Evolutionary conservation across 64 coral and sea anemone species (phyloP), one percentile per base, ranked within the genome.

Genomic region (Actinia equina): DNA sequence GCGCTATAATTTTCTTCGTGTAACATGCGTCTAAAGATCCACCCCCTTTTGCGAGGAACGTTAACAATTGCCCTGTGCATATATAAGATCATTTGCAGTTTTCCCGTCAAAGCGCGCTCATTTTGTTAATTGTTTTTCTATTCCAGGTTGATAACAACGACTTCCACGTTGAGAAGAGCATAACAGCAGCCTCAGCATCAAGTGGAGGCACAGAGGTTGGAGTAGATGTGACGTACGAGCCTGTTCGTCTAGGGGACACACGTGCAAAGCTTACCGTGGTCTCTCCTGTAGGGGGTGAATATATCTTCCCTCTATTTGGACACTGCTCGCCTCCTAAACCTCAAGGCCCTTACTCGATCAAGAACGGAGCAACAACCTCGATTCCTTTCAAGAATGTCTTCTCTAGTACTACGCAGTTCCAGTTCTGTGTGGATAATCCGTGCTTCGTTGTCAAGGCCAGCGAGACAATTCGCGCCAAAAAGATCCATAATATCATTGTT

Each of bases 321-420:
- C 93, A 95, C 82, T 94, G 93, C 59, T 83, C 89, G 1, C 90
- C 93, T 18, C 96, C 96, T 14, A 99, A 99, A 52, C 96, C 96
- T n/a, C 96, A 99, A 83, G 96, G 96, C 4, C 96, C 96, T 10
- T 99, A 99, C 83, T 90, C 88, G 46, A 95, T 99, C 90, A 99
- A 95, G 52, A 88, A 90, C 0, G 96, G 96, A 25, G 60, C 96
- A 17, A 88, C 90, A 9, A 90, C 96, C 22, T 93, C 82, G 14
- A 99, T 99, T 43, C 96, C 93, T 18, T 99, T 99, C 83, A 99
- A 99, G 71, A 99, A 99, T 64, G 96, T 99, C 51, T 99, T 95
- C 77, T 80, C 96, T 16, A 88, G 90, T 42, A 90, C 96, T 2
- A 99, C 96, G 1, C 96, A 99, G 78, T 99, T 99, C 83, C 94